Base-by-base conservation (phyloP, 2,888 invertebrate species). In the Parascotia fuliginaria region DNA sequence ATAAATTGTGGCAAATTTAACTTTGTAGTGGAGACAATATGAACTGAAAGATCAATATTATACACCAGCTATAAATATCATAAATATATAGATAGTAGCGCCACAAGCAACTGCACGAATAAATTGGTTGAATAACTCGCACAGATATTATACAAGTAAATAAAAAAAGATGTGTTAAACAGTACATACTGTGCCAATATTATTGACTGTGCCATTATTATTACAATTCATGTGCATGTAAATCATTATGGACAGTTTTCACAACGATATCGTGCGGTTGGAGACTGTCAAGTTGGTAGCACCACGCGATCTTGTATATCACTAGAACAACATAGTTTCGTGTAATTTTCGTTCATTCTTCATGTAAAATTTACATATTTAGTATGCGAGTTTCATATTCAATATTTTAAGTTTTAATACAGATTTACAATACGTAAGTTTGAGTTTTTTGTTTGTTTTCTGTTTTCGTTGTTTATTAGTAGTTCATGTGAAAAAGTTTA, bases 181-280 rank as follows among this genome's bases (percentile, higher is more conserved):
- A 47, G 16, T 41, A 36, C 32, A n/a, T n/a, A n/a, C n/a, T n/a
- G n/a, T n/a, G n/a, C n/a, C n/a, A n/a, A n/a, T 28, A 5, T 19
- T 2, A 3, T 5, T 2, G 19, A 19, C 3, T 37, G 27, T 32
- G 40, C 46, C 19, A 32, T 57, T 49, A 60, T 50, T 55, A 55
- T 53, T 47, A 59, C 45, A 53, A 64, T 65, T 44, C 24, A 40
- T 47, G 19, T 49, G 34, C 49, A 59, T 50, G 51, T 54, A 9
- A 47, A 51, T 61, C 31, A 40, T 47, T 55, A 42, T 34, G 13
- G 37, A 38, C 34, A 34, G 36, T 50, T 60, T 54, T 65, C 54
- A 54, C 43, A 40, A 27, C 7, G 39, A 56, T 65, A 38, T 65
- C 65, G 62, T 65, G 62, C 31, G 4, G 19, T 49, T 14, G 12